A percentile compares a stretch with the other conserved stretches of the same genome.
phyloP scores from a whole-genome alignment of 35 echinoderm and acorn worm genomes.

The Strongylocentrotus purpuratus region DNA sequence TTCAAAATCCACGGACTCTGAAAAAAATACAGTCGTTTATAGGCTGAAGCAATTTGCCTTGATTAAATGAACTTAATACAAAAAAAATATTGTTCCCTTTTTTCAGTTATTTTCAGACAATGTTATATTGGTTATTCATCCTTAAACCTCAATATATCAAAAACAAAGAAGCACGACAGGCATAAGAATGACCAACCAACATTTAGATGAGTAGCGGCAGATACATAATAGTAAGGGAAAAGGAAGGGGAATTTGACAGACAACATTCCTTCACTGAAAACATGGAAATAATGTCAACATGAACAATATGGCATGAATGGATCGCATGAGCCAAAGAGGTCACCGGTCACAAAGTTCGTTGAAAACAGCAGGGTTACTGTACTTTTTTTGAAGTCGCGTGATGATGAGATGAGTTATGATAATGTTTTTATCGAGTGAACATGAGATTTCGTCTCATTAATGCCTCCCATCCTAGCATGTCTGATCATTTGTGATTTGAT shows the following conservation, averaged over 20 bases:
- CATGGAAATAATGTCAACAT: too few species aligned
- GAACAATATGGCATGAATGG: neutral
- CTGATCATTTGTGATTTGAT: neutral
- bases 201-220: too few species aligned
- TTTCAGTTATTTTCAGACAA: too few species aligned
- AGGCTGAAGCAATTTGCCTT: too few species aligned
- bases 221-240: neutral
- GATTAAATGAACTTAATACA: too few species aligned
- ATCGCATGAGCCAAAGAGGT: neutral
- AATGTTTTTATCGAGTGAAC: neutral
- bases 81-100: too few species aligned
- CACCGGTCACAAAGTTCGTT: neutral
- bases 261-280: neutral
- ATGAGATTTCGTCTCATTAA: neutral
- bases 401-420: neutral
- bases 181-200: too few species aligned
- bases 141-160: too few species aligned
- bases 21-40: too few species aligned
- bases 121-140: too few species aligned
- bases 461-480: neutral
- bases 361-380: neutral
- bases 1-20: too few species aligned
- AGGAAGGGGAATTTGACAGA: neutral
- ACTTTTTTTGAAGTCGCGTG: conserved; percentile 40
- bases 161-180: too few species aligned